A percentile compares a stretch with the other conserved stretches of the same genome.
These are phyloP conservation scores for Anastrepha ludens DNA, from an alignment of 1,140 invertebrate species.

Conservation along the genomic window DNA sequence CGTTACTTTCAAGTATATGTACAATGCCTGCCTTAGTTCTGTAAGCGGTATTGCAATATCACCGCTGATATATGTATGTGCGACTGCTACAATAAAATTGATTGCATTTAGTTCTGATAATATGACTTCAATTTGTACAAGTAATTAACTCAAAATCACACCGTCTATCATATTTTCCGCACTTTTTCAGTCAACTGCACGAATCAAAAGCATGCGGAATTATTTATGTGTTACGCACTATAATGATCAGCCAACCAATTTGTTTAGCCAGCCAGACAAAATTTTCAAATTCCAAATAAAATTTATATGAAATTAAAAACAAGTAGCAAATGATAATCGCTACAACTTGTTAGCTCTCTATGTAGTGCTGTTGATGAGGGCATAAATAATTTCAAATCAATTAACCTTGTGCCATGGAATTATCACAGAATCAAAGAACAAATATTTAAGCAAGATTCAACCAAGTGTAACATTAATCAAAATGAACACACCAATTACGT, in stretches of 20 bases:
- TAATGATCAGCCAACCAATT: not conserved
- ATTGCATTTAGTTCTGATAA: no score
- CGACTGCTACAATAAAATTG: no score
- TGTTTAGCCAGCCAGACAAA: not conserved
- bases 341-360: not conserved
- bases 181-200: not conserved
- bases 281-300: not conserved
- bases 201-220: not conserved
- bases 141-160: no score
- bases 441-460: not conserved
- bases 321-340: not conserved
- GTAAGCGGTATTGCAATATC: no score
- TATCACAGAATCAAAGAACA: not conserved
- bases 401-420: conserved; percentile 41
- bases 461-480: conserved; percentile 36
- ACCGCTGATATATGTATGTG: no score
- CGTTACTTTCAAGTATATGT: no score
- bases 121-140: no score
- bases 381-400: conserved; percentile 40
- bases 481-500: not conserved
- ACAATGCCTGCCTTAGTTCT: no score
- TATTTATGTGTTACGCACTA: not conserved
- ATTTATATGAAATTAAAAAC: not conserved
- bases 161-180: not conserved
- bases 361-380: not conserved